Evolutionary conservation across 2,113 vertebrate species (phyloP).

Genomic region (Neolamprologus toae): DNA sequence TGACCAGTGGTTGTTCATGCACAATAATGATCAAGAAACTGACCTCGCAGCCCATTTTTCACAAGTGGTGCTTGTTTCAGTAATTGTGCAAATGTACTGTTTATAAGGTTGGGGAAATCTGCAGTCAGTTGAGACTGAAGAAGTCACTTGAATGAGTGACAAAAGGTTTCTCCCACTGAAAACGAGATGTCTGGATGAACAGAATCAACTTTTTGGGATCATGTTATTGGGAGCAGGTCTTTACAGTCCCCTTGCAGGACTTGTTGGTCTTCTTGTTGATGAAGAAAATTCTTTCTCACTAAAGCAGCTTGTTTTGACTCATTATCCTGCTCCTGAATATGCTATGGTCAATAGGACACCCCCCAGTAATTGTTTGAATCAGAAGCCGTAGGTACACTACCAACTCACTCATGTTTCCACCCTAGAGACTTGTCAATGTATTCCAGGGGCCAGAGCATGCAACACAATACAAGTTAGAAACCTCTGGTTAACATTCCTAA

Average conservation of each 20-base stretch:
- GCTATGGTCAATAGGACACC: neutral
- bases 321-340: neutral
- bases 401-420: neutral
- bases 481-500: neutral
- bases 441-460: neutral
- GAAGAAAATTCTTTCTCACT: neutral
- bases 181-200: neutral
- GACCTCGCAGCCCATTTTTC: neutral
- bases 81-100: neutral
- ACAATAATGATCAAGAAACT: neutral
- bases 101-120: neutral
- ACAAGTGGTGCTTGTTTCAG: neutral
- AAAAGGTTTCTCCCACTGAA: neutral
- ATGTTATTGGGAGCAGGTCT: neutral
- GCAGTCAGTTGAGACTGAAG: neutral
- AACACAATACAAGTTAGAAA: neutral
- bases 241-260: neutral
- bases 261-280: neutral
- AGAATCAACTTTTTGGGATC: neutral
- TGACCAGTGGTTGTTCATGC: neutral
- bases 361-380: neutral
- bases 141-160: neutral
- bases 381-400: neutral
- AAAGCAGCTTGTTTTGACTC: neutral
- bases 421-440: neutral